Conservation (phyloP, 2,797 vertebrate genomes). For the Myotis findleyi region DNA sequence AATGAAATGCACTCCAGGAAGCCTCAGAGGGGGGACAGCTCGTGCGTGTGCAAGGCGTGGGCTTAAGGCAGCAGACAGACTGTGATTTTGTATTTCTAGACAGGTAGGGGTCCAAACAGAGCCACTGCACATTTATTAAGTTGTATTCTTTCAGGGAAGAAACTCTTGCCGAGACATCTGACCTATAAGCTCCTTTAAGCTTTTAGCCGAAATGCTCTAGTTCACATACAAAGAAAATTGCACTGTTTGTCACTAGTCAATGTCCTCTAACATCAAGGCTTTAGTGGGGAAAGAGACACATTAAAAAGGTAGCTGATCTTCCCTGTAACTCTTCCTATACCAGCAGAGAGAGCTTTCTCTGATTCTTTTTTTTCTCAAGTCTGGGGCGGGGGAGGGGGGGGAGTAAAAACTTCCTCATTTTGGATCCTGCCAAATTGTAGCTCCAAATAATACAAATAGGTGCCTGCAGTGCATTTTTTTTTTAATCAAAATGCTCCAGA, state of each 20-base stretch:
- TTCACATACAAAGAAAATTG: constrained; percentile 79
- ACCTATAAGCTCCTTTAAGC: constrained; percentile 78
- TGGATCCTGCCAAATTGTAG: constrained; percentile 46
- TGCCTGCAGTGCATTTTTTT: not conserved
- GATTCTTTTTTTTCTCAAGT: constrained; percentile 56
- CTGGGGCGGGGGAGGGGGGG: not conserved
- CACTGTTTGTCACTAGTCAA: constrained; percentile 74
- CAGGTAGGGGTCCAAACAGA: constrained; percentile 72
- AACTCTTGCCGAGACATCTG: constrained; percentile 60
- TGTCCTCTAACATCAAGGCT: constrained; percentile 72
- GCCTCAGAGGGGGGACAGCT: constrained; percentile 59
- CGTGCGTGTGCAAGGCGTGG: not conserved
- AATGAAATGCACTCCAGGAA: constrained; percentile 79
- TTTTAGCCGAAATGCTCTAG: constrained; percentile 81
- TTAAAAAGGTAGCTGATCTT: constrained; percentile 67
- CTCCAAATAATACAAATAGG: constrained; percentile 37
- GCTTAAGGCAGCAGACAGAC: constrained; percentile 59
- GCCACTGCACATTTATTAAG: constrained; percentile 75
- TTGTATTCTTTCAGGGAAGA: constrained; percentile 74
- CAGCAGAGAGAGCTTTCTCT: constrained; percentile 27
- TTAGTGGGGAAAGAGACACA: constrained; percentile 57
- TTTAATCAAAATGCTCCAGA: not conserved
- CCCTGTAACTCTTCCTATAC: not conserved
- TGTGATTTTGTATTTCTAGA: constrained; percentile 71
- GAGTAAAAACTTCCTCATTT: not conserved